Conservation (phyloP, 2,113 vertebrate species). For the Prietella phreatophila region DNA sequence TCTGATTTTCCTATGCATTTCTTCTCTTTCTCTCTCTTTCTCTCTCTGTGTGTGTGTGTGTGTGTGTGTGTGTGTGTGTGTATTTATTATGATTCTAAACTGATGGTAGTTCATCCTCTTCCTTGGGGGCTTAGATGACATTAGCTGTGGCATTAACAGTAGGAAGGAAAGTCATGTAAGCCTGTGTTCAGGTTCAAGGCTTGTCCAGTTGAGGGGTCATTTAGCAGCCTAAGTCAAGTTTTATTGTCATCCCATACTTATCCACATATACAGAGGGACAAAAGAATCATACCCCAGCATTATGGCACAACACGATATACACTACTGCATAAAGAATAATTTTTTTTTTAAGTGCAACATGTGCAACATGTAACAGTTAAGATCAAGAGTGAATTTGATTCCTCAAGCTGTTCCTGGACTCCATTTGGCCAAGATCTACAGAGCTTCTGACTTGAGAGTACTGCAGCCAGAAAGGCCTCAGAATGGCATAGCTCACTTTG, state of each 20-base stretch:
- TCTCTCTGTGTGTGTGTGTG: slow-evolving; percentile 10
- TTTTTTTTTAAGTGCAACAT: no score
- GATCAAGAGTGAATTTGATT: neutral
- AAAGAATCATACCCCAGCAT: neutral
- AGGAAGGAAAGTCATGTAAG: slow-evolving; percentile 47
- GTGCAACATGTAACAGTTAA: slow-evolving; percentile 1
- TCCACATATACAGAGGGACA: neutral
- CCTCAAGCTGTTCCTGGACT: slow-evolving; percentile 11
- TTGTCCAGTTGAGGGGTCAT: slow-evolving; percentile 48
- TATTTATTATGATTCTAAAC: slow-evolving; percentile 35
- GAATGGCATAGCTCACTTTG: slow-evolving; percentile 66
- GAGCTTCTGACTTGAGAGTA: slow-evolving; percentile 8
- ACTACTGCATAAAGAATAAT: neutral
- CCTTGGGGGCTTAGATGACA: slow-evolving; percentile 44
- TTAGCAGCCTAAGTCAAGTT: slow-evolving; percentile 27
- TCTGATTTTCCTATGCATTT: neutral
- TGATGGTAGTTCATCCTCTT: slow-evolving; percentile 34
- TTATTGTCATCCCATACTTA: neutral
- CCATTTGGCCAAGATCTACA: slow-evolving; percentile 29
- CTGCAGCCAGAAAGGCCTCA: slow-evolving; percentile 46
- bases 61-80: slow-evolving; percentile 5
- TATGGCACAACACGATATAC: neutral
- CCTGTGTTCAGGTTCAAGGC: slow-evolving; percentile 48
- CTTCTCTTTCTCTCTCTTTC: neutral
- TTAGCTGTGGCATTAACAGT: slow-evolving; percentile 47